These are phyloP conservation scores for Choloepus didactylus DNA, from an alignment of 2,797 vertebrate species.

Conservation along the genomic window DNA sequence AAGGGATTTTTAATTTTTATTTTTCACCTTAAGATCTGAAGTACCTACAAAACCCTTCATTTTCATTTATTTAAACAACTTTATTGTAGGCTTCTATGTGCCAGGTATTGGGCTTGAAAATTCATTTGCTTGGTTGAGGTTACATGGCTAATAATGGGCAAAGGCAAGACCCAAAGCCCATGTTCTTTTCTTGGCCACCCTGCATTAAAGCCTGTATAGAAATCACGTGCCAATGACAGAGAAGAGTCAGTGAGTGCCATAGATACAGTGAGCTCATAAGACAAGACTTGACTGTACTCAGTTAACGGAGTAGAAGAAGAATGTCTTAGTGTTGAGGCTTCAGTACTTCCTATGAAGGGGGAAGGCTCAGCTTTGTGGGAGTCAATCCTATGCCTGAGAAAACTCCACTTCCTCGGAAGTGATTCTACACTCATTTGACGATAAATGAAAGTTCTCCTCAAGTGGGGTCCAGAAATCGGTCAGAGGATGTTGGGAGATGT, in stretches of 20 bases:
- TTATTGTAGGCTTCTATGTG: not conserved
- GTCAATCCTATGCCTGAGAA: not conserved
- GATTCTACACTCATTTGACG: not conserved
- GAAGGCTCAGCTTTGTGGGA: not conserved
- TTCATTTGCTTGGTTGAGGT: not conserved
- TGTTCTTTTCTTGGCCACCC: not conserved
- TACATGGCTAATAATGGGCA: not conserved
- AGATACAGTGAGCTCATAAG: not conserved
- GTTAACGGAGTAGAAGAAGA: not conserved
- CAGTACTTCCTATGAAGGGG: not conserved
- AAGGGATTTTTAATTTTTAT: not conserved
- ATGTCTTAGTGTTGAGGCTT: not conserved
- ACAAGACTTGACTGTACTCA: not conserved
- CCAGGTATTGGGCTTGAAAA: not conserved
- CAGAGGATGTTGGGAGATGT: not conserved
- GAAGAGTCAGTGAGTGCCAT: not conserved
- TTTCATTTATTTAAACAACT: not conserved
- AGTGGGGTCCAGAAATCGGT: not conserved
- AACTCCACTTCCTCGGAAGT: not conserved
- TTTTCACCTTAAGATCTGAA: not conserved
- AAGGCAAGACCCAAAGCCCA: not conserved
- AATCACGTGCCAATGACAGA: not conserved
- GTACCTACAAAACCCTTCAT: not conserved
- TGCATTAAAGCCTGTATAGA: not conserved
- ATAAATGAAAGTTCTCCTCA: not conserved